Evolutionary conservation across 2,888 invertebrate genomes (phyloP).

Genomic region (Phania funesta): DNA sequence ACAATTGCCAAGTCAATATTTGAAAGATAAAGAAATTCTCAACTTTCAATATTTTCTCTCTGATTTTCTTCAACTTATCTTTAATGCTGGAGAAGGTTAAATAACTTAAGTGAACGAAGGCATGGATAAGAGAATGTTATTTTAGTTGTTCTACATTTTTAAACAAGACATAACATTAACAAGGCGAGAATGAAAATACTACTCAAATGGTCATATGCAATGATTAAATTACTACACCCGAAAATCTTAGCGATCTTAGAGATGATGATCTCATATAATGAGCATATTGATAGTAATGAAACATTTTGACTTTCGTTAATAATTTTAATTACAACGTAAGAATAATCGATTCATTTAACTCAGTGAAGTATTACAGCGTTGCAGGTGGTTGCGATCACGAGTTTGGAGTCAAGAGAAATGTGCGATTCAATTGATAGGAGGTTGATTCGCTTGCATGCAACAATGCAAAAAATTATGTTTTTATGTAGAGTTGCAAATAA

Average conservation of each 20-base stretch:
- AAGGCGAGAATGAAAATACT: not conserved
- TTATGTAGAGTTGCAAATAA: conserved; percentile 4
- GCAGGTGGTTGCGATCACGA: not conserved
- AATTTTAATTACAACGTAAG: conserved; percentile 13
- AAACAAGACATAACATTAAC: not conserved
- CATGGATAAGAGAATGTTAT: no score
- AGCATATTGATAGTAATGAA: conserved; percentile 7
- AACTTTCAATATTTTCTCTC: no score
- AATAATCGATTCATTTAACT: conserved; percentile 16
- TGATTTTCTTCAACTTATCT: no score
- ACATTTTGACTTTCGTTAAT: conserved; percentile 32
- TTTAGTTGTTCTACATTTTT: not conserved
- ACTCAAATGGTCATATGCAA: not conserved
- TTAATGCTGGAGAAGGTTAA: no score
- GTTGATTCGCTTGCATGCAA: conserved; percentile 32
- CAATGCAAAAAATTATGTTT: conserved; percentile 9
- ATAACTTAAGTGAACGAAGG: no score
- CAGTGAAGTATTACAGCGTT: conserved; percentile 9
- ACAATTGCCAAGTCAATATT: no score
- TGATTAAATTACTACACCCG: not conserved
- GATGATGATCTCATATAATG: conserved; percentile 4
- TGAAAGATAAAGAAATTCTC: no score
- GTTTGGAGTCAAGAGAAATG: conserved; percentile 31
- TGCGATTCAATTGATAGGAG: conserved; percentile 27
- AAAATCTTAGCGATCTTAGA: not conserved